Evolutionary conservation across 2,888 invertebrate genomes (phyloP).

Genomic region (Saturnia japonica): DNA sequence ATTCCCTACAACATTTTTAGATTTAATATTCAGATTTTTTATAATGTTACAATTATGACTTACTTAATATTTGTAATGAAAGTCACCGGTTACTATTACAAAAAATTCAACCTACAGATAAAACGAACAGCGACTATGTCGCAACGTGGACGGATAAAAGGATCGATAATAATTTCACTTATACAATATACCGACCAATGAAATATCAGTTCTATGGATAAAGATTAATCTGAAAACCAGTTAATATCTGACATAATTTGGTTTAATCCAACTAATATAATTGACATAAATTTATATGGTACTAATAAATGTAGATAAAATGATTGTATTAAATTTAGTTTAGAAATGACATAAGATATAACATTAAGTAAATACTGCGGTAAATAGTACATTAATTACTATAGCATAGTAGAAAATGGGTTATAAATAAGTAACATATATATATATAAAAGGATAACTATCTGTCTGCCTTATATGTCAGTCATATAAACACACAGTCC

Average conservation of each 20-base stretch:
- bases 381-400: too few species aligned
- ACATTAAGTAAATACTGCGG: too few species aligned
- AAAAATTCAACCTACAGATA: constrained; percentile 21
- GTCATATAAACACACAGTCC: too few species aligned
- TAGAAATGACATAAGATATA: neutral
- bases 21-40: too few species aligned
- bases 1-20: too few species aligned
- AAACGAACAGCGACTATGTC: constrained; percentile 5
- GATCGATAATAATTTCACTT: constrained; percentile 29
- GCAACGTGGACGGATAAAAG: constrained; percentile 23
- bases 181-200: constrained; percentile 26
- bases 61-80: neutral
- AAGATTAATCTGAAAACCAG: constrained; percentile 29
- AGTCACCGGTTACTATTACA: constrained; percentile 14
- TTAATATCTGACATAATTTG: constrained; percentile 19
- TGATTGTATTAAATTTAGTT: neutral
- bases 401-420: too few species aligned
- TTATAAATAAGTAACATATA: too few species aligned
- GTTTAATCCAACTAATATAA: constrained; percentile 12
- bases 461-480: too few species aligned
- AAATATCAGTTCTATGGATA: constrained; percentile 33
- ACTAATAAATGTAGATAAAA: neutral
- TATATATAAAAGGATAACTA: too few species aligned
- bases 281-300: constrained; percentile 3
- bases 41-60: neutral